A percentile compares a stretch with the other conserved stretches of the same genome.
phyloP scores from a whole-genome alignment of 1,140 invertebrate species.

The Caenorhabditis elegans region WBcel235 BX284602.5:12943001-12943500 shows the following conservation, averaged over 20 bases:
- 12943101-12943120: too few relatives aligned
- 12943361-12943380: slow-evolving; percentile 1
- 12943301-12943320: background rate
- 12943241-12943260: slow-evolving; percentile 35
- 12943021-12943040: too few relatives aligned
- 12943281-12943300: slow-evolving; percentile 12
- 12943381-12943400: slow-evolving; percentile 33
- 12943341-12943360: slow-evolving; percentile 26
- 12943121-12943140: too few relatives aligned
- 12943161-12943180: too few relatives aligned
- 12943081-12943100: too few relatives aligned
- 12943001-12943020: too few relatives aligned
- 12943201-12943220: slow-evolving; percentile 22
- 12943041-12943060: too few relatives aligned
- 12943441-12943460: background rate
- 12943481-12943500: too few relatives aligned
- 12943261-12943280: slow-evolving; percentile 35
- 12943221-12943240: background rate
- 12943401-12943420: slow-evolving; percentile 29
- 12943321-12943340: background rate
- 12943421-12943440: background rate
- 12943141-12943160: too few relatives aligned
- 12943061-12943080: too few relatives aligned
- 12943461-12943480: background rate
- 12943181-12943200: slow-evolving; percentile 21